These are phyloP conservation scores for Ligdia adustata DNA, from an alignment of 2,888 invertebrate species.

Conservation along the genomic window DNA sequence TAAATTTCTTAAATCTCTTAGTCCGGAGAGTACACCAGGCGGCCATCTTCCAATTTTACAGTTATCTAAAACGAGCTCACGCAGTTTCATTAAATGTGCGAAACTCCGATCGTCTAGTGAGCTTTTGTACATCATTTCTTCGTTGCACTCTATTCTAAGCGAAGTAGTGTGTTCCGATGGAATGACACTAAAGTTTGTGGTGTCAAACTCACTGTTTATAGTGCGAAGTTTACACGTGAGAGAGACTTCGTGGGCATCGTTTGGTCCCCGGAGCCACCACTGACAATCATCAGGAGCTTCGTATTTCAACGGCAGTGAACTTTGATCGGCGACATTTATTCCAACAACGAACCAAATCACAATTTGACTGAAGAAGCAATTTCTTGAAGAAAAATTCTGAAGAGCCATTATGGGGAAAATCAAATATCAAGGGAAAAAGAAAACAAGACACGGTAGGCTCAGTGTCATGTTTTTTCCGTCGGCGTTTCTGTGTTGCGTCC, in stretches of 20 bases:
- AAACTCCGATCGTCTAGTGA: constrained; percentile 91
- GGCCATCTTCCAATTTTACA: constrained; percentile 95
- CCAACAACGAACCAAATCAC: constrained; percentile 74
- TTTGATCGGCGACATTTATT: constrained; percentile 76
- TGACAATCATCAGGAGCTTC: constrained; percentile 95
- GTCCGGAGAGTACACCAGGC: constrained; percentile 90
- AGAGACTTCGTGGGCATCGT: constrained; percentile 88
- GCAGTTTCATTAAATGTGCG: constrained; percentile 90
- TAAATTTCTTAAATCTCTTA: constrained; percentile 92
- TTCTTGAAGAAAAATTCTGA: constrained; percentile 60
- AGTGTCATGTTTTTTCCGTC: constrained; percentile 84
- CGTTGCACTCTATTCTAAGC: constrained; percentile 90
- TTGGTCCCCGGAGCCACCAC: constrained; percentile 88
- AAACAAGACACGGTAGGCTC: constrained; percentile 76
- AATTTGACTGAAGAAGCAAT: constrained; percentile 65
- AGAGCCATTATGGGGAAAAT: constrained; percentile 75
- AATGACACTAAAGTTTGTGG: constrained; percentile 94
- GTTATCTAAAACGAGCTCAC: constrained; percentile 92
- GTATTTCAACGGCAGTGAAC: constrained; percentile 83
- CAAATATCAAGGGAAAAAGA: constrained; percentile 79
- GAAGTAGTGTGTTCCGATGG: constrained; percentile 93
- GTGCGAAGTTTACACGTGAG: constrained; percentile 91
- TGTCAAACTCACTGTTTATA: constrained; percentile 94
- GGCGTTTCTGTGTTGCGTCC: constrained; percentile 74
- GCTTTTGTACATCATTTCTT: constrained; percentile 91